Base-by-base conservation (phyloP, 2,797 vertebrate genomes). In the Lithobates pipiens region DNA sequence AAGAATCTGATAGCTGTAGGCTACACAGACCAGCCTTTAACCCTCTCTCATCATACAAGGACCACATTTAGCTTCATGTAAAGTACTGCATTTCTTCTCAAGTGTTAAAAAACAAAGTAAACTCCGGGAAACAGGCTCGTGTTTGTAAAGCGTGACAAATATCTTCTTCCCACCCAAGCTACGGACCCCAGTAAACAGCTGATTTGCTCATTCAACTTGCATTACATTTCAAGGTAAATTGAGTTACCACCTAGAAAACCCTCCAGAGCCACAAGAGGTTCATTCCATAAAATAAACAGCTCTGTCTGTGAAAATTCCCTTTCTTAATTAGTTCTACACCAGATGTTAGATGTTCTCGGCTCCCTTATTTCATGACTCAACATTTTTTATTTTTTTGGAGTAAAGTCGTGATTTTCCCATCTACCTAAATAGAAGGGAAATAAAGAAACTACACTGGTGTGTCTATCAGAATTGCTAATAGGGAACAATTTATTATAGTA, bases 201-300 rank as follows among this genome's bases (percentile, higher is more conserved):
- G 54, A 72, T 77, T 42, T 54, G 5, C 46, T 71, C 44, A 84
- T 61, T 71, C 46, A 25, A 25, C 42, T 27, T 79, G 15, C 54
- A 74, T 85, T 79, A 13, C 54, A 79, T 85, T 73, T 85, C 76
- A 85, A 85, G 83, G 83, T 79, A 85, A 72, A 85, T 71, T 85
- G 39, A 85, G 76, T 73, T 85, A 44, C 65, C 76, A 79, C 83
- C 83, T 79, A 79, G 27, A 78, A 67, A 23, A 74, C 25, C 69
- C 70, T 21, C 61, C 42, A 44, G 32, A 63, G 34, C 69, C 83
- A 67, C 76, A 79, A 72, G 76, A 67, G 83, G 76, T 44, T 21
- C 76, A 79, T 72, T 57, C 27, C 34, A 71, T 44, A 36, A 68
- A 65, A 23, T 50, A 79, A 85, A 85, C 61, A 68, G 34, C 69